These are phyloP conservation scores for Podilymbus podiceps DNA, from an alignment of 2,113 vertebrate genomes.

Conservation along the genomic window DNA sequence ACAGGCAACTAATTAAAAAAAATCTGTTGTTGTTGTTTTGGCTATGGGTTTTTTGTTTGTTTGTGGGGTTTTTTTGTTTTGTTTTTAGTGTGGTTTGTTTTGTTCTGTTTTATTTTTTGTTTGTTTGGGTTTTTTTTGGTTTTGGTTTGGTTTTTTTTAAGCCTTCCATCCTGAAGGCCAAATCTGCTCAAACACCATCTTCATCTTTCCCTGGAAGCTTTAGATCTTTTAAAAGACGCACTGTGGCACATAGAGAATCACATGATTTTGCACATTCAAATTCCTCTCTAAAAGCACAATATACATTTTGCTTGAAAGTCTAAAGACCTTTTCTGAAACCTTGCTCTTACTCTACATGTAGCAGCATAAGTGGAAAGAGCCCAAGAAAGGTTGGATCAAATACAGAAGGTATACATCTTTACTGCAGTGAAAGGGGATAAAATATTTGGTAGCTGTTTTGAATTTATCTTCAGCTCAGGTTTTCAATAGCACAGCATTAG, in stretches of 20 bases:
- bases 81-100: too few relatives aligned
- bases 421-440: neutral
- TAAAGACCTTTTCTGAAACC: neutral
- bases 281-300: neutral
- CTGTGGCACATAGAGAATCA: neutral
- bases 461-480: neutral
- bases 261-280: neutral
- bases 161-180: neutral
- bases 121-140: too few relatives aligned
- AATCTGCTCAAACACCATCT: neutral
- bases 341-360: neutral
- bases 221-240: neutral
- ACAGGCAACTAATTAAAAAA: neutral
- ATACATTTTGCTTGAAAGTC: neutral
- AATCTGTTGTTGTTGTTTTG: accelerated
- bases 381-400: neutral
- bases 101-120: too few relatives aligned
- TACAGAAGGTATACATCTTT: neutral
- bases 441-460: neutral
- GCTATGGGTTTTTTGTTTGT: neutral
- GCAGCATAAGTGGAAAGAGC: neutral
- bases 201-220: neutral
- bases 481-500: neutral
- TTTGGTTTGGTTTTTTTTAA: neutral
- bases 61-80: too few relatives aligned